A percentile compares a stretch with the other conserved stretches of the same genome.
Evolutionary conservation across 1,140 invertebrate species (phyloP).

Genomic region (Heliconius nattereri): DNA sequence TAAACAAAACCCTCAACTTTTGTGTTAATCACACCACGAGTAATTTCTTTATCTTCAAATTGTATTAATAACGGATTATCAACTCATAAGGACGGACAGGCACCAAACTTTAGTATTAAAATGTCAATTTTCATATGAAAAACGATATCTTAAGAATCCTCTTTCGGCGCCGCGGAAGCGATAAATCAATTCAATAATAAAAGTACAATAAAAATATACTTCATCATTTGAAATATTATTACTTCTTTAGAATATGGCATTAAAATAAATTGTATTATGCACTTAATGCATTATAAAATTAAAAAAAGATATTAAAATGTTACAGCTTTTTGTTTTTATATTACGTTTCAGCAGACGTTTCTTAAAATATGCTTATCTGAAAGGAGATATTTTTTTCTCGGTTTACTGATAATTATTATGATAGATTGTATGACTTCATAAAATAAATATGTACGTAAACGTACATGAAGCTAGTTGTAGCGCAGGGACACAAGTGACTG

Average conservation of each 20-base stretch:
- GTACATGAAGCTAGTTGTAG: too few relatives aligned
- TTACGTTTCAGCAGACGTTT: neutral
- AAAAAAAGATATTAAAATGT: neutral
- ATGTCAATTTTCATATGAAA: constrained; percentile 37
- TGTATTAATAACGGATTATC: constrained; percentile 21
- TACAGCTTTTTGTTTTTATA: neutral
- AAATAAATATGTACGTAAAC: too few relatives aligned
- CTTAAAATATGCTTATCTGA: too few relatives aligned
- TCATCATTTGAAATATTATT: constrained; percentile 33
- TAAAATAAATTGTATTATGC: constrained; percentile 28
- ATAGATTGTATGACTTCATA: too few relatives aligned
- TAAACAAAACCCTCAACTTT: neutral
- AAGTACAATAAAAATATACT: constrained; percentile 34
- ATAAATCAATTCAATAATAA: constrained; percentile 40
- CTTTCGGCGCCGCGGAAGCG: constrained; percentile 37
- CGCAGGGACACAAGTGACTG: too few relatives aligned
- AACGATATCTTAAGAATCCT: constrained; percentile 35
- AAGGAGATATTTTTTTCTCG: too few relatives aligned
- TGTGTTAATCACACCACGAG: neutral
- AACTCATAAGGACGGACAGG: neutral
- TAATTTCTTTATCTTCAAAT: constrained; percentile 6
- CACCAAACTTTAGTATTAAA: constrained; percentile 12
- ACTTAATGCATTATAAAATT: constrained; percentile 14
- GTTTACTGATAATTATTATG: too few relatives aligned
- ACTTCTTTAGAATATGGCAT: constrained; percentile 35